Evolutionary conservation across 2,113 vertebrate species (phyloP).

Genomic region (Dicerorhinus sumatrensis): DNA sequence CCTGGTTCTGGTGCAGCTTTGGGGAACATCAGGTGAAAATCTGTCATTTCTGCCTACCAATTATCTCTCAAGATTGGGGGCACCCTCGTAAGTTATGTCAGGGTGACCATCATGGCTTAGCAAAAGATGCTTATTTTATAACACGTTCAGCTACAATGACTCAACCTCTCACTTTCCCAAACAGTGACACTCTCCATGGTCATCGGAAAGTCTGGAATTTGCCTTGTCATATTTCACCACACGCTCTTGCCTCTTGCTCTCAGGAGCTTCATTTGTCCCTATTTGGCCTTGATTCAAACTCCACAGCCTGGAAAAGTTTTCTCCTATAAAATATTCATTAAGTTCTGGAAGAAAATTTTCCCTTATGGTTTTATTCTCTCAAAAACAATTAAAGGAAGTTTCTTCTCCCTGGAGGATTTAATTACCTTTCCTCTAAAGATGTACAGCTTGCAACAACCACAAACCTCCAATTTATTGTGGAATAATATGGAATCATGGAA

Average conservation of each 20-base stretch:
- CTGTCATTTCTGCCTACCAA: neutral
- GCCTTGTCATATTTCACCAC: neutral
- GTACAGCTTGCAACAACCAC: neutral
- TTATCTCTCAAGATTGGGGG: neutral
- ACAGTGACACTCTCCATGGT: neutral
- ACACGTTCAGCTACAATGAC: neutral
- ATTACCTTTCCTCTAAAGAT: slow-evolving; percentile 22
- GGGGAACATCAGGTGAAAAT: neutral
- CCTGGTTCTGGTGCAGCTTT: neutral
- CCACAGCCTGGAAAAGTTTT: neutral
- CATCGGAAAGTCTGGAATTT: neutral
- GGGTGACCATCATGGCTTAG: neutral
- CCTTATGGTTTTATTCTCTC: neutral
- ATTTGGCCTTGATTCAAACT: neutral
- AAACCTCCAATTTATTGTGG: neutral
- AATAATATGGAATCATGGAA: neutral
- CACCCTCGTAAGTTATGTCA: neutral
- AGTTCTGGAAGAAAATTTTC: slow-evolving; percentile 10
- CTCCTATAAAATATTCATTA: slow-evolving; percentile 57
- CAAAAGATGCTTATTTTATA: neutral
- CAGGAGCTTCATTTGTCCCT: neutral
- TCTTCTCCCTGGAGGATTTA: neutral
- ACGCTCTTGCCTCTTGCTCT: neutral
- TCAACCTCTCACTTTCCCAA: neutral
- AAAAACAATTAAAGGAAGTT: neutral